A percentile compares a stretch with the other conserved stretches of the same genome.
phyloP scores from a whole-genome alignment of 2,113 vertebrate genomes.

The Burhinus bistriatus region DNA sequence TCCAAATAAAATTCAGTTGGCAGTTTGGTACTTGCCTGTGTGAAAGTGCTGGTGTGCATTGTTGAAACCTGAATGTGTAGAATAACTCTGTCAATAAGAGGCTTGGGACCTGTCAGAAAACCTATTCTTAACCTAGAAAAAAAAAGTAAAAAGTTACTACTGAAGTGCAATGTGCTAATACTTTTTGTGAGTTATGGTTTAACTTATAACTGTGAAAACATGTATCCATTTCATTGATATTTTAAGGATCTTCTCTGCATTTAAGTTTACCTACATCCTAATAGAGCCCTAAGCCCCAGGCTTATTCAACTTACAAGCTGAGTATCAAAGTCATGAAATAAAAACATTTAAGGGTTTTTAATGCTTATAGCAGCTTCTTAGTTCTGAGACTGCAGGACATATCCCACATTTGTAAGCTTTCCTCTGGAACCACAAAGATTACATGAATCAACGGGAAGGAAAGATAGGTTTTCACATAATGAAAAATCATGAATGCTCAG shows the following conservation, averaged over 20 bases:
- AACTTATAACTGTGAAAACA: not conserved
- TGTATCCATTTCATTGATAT: not conserved
- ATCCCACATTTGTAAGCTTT: not conserved
- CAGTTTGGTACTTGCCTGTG: slow-evolving; percentile 80
- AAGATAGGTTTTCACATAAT: not conserved
- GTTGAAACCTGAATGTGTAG: slow-evolving; percentile 91
- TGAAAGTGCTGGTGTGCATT: slow-evolving; percentile 89
- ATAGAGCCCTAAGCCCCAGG: not conserved
- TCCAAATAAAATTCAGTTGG: not conserved
- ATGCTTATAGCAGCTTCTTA: not conserved
- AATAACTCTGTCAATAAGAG: slow-evolving; percentile 84
- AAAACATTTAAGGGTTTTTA: not conserved
- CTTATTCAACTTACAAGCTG: not conserved
- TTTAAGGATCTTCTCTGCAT: not conserved
- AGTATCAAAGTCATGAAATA: not conserved
- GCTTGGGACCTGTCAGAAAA: slow-evolving; percentile 91
- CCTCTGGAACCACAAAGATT: not conserved
- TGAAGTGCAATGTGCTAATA: not conserved
- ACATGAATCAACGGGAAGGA: not conserved
- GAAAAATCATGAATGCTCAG: not conserved
- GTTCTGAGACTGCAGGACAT: not conserved
- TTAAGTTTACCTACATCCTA: not conserved
- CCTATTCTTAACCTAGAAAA: slow-evolving; percentile 85
- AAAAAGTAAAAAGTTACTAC: not conserved
- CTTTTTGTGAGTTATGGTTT: not conserved